Percentiles rank a stretch among this genome's conserved stretches.
phyloP scores from a whole-genome alignment of 1,140 invertebrate species.

The Teleogryllus occipitalis region DNA sequence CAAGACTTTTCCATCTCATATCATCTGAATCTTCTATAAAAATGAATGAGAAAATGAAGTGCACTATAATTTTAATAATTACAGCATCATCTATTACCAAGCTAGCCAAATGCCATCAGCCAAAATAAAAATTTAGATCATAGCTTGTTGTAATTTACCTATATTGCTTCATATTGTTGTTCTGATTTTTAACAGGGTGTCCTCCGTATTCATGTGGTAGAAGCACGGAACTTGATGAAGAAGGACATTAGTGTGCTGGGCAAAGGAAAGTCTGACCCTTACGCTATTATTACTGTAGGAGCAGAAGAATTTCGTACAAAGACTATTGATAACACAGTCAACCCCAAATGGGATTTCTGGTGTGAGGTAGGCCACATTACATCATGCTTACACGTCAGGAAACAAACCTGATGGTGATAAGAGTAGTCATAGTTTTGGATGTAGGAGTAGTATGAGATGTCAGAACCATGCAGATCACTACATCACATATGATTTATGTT shows the following conservation, averaged over 20 bases:
- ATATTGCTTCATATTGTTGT: too few relatives aligned
- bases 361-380: slow-evolving; percentile 64
- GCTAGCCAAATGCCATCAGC: too few relatives aligned
- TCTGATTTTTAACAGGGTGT: slow-evolving; percentile 52
- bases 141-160: too few relatives aligned
- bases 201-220: slow-evolving; percentile 75
- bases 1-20: too few relatives aligned
- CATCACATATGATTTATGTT: too few relatives aligned
- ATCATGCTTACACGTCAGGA: background rate
- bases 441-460: too few relatives aligned
- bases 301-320: slow-evolving; percentile 81
- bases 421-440: too few relatives aligned
- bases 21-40: too few relatives aligned
- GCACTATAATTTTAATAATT: background rate
- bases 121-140: too few relatives aligned
- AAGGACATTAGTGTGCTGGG: slow-evolving; percentile 83
- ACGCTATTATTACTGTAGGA: slow-evolving; percentile 78
- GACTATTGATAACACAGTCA: slow-evolving; percentile 83
- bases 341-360: slow-evolving; percentile 90
- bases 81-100: too few relatives aligned
- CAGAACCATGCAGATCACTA: too few relatives aligned
- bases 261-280: slow-evolving; percentile 94
- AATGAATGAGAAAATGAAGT: too few relatives aligned
- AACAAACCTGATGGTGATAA: background rate
- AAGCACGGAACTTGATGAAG: slow-evolving; percentile 89